A percentile compares a stretch with the other conserved stretches of the same genome.
Evolutionary conservation across 1,140 invertebrate genomes (phyloP).

Genomic region (Batillaria attramentaria): DNA sequence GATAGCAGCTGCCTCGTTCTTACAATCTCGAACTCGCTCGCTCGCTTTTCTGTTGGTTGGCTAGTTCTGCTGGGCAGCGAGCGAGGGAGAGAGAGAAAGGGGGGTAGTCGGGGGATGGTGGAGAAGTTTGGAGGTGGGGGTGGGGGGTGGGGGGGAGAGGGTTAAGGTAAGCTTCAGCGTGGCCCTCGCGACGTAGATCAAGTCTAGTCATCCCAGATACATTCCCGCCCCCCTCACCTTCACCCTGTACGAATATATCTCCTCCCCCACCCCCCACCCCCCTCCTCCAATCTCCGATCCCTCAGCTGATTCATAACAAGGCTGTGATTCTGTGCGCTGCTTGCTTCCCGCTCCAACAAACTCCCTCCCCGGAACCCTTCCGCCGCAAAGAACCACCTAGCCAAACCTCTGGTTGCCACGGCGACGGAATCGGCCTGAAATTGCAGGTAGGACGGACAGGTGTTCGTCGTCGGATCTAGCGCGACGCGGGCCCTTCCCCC

Average conservation of each 20-base stretch:
- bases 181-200: not conserved
- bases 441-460: constrained; percentile 7
- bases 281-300: not conserved
- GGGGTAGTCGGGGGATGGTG: no score
- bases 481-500: not conserved
- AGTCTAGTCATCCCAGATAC: no score
- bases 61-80: not conserved
- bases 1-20: constrained; percentile 8
- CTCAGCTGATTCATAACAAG: not conserved
- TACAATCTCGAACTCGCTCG: not conserved
- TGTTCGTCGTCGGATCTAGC: not conserved
- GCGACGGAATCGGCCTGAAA: constrained; percentile 1
- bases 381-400: not conserved
- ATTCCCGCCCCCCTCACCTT: no score
- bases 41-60: not conserved
- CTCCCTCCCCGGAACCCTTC: not conserved
- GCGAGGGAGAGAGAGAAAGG: not conserved
- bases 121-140: not conserved
- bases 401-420: constrained; percentile 3
- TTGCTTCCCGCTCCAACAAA: not conserved
- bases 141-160: not conserved
- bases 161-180: not conserved
- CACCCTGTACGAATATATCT: not conserved
- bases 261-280: not conserved
- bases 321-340: not conserved